Percentiles rank a stretch among this genome's conserved stretches.
Evolutionary conservation across 2,113 vertebrate genomes (phyloP).

Genomic region (Rhinichthys klamathensis): DNA sequence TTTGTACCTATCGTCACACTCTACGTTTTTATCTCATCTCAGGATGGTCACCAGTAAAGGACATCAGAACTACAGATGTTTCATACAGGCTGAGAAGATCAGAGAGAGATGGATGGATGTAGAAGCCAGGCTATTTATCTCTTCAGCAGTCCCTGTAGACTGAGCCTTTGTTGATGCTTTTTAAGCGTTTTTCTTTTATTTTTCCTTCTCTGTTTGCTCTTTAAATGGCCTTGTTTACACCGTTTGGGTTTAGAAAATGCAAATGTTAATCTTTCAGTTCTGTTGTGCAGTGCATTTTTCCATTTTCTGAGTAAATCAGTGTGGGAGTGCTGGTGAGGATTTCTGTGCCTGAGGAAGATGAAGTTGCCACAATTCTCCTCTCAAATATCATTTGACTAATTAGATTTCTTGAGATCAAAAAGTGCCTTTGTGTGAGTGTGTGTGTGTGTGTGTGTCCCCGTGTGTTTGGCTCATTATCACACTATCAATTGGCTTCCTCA

Average conservation of each 20-base stretch:
- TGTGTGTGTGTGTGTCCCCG: neutral
- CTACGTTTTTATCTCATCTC: neutral
- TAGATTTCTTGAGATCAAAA: constrained; percentile 46
- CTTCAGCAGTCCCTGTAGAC: neutral
- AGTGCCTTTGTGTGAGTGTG: constrained; percentile 26
- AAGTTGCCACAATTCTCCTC: constrained; percentile 3
- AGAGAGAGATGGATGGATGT: constrained; percentile 10
- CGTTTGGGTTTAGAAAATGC: neutral
- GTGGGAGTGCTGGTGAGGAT: neutral
- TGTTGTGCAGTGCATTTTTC: neutral
- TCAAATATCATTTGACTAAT: constrained; percentile 43
- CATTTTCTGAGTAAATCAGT: neutral
- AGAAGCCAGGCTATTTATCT: constrained; percentile 7
- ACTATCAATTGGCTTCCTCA: constrained; percentile 21
- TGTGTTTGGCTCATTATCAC: constrained; percentile 43
- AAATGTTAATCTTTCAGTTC: constrained; percentile 21
- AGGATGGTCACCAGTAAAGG: constrained; percentile 8
- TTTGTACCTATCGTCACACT: neutral
- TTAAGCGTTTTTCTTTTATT: neutral
- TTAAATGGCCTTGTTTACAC: constrained; percentile 8
- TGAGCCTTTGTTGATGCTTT: neutral
- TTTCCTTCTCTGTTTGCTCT: neutral
- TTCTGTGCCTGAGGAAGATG: constrained; percentile 11
- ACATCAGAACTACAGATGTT: constrained; percentile 30
- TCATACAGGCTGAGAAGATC: neutral